These are phyloP conservation scores for Numida meleagris DNA, from an alignment of 2,113 vertebrate genomes.

Conservation along the genomic window DNA sequence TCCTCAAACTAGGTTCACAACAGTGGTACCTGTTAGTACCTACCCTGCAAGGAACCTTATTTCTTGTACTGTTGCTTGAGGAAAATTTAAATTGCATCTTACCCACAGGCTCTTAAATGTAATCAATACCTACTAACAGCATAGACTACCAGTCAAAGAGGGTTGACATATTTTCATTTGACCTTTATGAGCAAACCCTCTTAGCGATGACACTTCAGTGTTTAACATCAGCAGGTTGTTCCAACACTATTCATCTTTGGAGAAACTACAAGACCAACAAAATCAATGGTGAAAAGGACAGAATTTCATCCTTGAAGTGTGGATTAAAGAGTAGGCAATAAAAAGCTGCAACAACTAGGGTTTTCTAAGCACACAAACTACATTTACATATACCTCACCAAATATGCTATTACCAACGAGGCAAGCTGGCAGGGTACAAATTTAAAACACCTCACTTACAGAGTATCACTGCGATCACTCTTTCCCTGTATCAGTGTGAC, in stretches of 20 bases:
- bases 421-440: neutral
- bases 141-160: neutral
- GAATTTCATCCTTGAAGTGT: slow-evolving; percentile 17
- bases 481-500: neutral
- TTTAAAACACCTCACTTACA: neutral
- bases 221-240: neutral
- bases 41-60: neutral
- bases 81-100: slow-evolving; percentile 27
- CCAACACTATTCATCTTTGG: neutral
- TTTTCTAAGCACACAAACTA: neutral
- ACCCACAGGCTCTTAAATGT: neutral
- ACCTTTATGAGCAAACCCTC: slow-evolving; percentile 41
- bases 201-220: slow-evolving; percentile 18
- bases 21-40: neutral
- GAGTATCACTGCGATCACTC: neutral
- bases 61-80: neutral
- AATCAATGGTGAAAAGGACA: slow-evolving; percentile 42
- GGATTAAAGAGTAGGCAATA: neutral
- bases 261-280: neutral
- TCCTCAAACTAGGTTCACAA: neutral
- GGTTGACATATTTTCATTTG: slow-evolving; percentile 25
- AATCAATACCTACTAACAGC: slow-evolving; percentile 45
- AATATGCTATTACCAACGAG: neutral
- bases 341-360: neutral
- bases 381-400: neutral